These are phyloP conservation scores for Apis cerana DNA, from an alignment of 1,140 invertebrate species.

Conservation along the genomic window DNA sequence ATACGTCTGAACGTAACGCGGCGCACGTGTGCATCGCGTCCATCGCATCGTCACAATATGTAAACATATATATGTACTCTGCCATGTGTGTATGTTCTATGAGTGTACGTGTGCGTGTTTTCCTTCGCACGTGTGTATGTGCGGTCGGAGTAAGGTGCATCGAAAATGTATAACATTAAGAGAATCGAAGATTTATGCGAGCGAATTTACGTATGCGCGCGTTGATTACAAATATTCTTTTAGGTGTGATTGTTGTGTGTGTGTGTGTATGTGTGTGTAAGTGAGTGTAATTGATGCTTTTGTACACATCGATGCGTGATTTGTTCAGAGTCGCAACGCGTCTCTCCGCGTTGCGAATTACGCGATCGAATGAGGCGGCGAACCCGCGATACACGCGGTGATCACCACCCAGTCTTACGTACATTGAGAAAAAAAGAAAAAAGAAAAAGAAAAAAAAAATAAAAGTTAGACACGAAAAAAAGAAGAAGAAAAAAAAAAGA, in stretches of 20 bases:
- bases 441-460: not conserved
- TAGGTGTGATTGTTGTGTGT: not conserved
- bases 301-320: constrained; percentile 34
- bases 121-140: constrained; percentile 6
- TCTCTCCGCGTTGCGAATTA: constrained; percentile 34
- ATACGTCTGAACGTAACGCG: constrained; percentile 42
- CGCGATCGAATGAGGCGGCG: constrained; percentile 22
- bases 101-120: not conserved
- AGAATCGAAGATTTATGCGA: constrained; percentile 31
- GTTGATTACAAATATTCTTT: not conserved
- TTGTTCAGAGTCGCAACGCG: constrained; percentile 46
- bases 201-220: constrained; percentile 9
- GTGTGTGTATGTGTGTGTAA: not conserved
- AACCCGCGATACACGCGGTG: not conserved
- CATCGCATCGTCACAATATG: not conserved
- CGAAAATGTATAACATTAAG: constrained; percentile 26
- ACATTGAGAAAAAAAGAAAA: constrained; percentile 5
- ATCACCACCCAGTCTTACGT: constrained; percentile 43
- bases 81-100: too few relatives aligned
- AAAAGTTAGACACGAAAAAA: constrained; percentile 23
- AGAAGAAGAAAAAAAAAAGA: constrained; percentile 8
- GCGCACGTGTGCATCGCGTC: not conserved
- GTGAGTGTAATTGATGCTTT: constrained; percentile 22
- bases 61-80: not conserved
- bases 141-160: constrained; percentile 26